Evolutionary conservation across 2,797 vertebrate species (phyloP), one percentile per base, ranked within the genome.

Genomic region (Erethizon dorsatum): DNA sequence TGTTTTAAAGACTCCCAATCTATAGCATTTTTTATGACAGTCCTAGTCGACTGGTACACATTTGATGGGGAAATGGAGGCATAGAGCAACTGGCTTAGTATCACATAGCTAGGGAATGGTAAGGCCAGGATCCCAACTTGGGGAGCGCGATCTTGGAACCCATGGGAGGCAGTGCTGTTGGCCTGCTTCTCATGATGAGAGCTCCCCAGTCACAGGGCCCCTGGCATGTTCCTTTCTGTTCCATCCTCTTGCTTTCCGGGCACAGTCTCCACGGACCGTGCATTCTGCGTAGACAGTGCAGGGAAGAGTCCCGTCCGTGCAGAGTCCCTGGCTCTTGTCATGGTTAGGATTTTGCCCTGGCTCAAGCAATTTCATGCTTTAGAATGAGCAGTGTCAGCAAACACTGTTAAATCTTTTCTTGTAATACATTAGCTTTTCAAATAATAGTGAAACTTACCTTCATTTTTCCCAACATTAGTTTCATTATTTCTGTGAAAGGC

Each of bases 371-470:
- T 95, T 83, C 73, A 67, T 95, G 94, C 84, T 85, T 88, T 37
- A 59, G 73, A 95, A 83, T 94, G 90, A 95, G 88, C 82, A 83
- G 73, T 63, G 90, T 96, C 89, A 94, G 87, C 84, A 96, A 91
- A 94, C 89, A 86, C 22, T 37, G 57, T 65, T 94, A 54, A 14
- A 45, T 94, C 95, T 94, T 84, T 94, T 95, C 95, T 93, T 85
- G 73, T 97, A 73, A 33, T 54, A n/a, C 88, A 79, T 93, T 97
- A 97, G 93, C 91, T 97, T 97, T 96, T 96, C 65, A 96, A 88
- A 92, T 90, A 82, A 94, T 83, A 92, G 63, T 73, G 80, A 96
- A 92, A 84, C 83, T 90, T 57, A 88, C 87, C 87, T 94, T 97
- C 50, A 31, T 47, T 85, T 33, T 69, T 22, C 22, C 13, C 7